Conservation (phyloP, 2,888 invertebrate species). For the Eupithecia tripunctaria region DNA sequence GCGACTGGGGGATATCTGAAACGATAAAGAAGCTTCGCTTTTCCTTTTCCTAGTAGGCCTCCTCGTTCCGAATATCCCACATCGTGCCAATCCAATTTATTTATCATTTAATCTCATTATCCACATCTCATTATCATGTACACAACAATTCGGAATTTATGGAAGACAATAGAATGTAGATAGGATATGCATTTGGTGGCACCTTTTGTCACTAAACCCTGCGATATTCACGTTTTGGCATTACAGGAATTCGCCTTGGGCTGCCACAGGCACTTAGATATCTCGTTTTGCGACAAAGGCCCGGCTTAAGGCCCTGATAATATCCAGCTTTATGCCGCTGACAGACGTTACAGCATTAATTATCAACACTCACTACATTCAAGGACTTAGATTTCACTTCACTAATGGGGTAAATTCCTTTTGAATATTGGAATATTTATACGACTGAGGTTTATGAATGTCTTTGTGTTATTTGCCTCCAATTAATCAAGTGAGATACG, state of each 20-base stretch:
- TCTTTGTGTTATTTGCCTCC: neutral
- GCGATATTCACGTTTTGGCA: conserved; percentile 42
- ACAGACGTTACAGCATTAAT: conserved; percentile 49
- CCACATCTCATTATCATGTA: neutral
- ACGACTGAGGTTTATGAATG: neutral
- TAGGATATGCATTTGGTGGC: neutral
- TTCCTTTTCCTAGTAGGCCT: too few species aligned
- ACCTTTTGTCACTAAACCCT: conserved; percentile 27
- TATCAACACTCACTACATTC: conserved; percentile 26
- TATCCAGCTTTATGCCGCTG: conserved; percentile 47
- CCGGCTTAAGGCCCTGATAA: conserved; percentile 36
- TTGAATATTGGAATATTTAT: neutral
- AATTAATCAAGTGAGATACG: neutral
- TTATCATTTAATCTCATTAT: neutral
- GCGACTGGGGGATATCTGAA: too few species aligned
- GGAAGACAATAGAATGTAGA: neutral
- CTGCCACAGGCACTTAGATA: conserved; percentile 49
- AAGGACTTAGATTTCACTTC: conserved; percentile 2
- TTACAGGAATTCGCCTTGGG: conserved; percentile 35
- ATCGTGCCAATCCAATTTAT: neutral
- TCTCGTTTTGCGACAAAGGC: conserved; percentile 48
- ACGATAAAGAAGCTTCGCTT: too few species aligned
- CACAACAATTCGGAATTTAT: neutral
- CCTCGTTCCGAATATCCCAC: neutral
- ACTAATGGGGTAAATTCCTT: neutral